phyloP scores from a whole-genome alignment of 2,113 vertebrate genomes.

The Nipponia nippon region DNA sequence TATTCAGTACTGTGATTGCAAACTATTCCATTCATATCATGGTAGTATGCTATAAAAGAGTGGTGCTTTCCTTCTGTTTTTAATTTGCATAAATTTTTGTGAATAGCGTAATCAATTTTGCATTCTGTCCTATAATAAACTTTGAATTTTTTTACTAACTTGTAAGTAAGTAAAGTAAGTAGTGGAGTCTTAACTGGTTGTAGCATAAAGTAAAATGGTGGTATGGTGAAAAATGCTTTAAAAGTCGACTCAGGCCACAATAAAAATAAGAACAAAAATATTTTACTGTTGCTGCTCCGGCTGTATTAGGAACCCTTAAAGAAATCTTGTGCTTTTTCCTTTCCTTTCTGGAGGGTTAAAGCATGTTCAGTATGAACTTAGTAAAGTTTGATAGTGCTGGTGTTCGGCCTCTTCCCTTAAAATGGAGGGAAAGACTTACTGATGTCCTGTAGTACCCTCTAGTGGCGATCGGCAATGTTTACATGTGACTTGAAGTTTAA shows the following conservation, averaged over 20 bases:
- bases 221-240: not conserved
- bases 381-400: accelerated
- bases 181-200: not conserved
- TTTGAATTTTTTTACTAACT: not conserved
- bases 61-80: not conserved
- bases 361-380: accelerated
- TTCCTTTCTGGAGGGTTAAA: not conserved
- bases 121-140: not conserved
- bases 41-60: not conserved
- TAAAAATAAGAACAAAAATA: not conserved
- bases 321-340: not conserved
- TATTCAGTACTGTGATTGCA: not conserved
- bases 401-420: not conserved
- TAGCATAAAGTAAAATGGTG: not conserved
- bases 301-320: not conserved
- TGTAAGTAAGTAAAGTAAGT: not conserved
- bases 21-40: accelerated
- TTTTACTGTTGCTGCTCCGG: not conserved
- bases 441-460: slow-evolving; percentile 19
- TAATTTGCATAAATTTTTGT: not conserved
- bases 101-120: not conserved
- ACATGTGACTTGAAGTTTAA: not conserved
- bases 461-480: not conserved
- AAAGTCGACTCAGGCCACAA: not conserved
- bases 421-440: not conserved